Percentiles rank a stretch among this genome's conserved stretches.
phyloP scores from a whole-genome alignment of 2,797 vertebrate species.

The Falco concolor region DNA sequence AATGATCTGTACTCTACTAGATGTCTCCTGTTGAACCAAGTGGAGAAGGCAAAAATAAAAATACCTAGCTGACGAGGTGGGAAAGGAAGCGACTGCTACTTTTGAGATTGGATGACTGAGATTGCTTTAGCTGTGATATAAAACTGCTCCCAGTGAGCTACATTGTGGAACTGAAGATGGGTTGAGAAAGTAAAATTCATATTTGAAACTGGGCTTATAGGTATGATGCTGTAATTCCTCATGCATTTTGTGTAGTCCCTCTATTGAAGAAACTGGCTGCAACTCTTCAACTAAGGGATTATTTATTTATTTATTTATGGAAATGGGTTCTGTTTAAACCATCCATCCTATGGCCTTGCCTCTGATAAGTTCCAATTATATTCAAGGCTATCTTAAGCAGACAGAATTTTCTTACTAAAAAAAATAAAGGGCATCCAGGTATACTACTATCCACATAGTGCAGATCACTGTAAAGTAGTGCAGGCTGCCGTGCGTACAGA shows the following conservation, averaged over 20 bases:
- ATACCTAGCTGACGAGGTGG: not conserved
- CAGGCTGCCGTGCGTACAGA: fast-evolving
- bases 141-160: not conserved
- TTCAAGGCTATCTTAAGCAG: not conserved
- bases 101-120: not conserved
- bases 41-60: not conserved
- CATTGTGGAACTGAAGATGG: not conserved
- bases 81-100: not conserved
- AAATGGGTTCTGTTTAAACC: not conserved
- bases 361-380: not conserved
- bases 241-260: not conserved
- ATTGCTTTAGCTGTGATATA: not conserved
- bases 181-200: not conserved
- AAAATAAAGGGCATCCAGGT: not conserved
- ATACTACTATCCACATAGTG: fast-evolving
- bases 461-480: not conserved
- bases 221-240: not conserved
- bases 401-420: not conserved
- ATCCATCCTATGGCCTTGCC: not conserved
- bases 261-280: not conserved
- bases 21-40: not conserved
- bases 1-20: not conserved
- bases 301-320: no score
- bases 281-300: not conserved
- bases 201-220: not conserved